Conservation (phyloP, 2,888 invertebrate genomes). For the Dryococelus australis region DNA sequence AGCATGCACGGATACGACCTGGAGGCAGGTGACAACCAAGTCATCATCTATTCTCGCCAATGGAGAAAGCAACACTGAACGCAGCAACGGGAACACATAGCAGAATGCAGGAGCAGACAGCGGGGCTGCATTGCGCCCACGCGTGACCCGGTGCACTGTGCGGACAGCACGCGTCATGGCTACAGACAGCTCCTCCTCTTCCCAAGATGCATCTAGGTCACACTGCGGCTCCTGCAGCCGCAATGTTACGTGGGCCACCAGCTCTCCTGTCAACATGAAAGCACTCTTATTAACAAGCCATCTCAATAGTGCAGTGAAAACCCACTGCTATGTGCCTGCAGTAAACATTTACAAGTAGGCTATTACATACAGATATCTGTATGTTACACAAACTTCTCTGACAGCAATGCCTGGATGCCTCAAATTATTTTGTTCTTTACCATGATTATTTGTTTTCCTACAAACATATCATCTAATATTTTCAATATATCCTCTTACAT, state of each 20-base stretch:
- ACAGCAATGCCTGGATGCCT: no score
- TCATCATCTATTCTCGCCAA: conserved; percentile 62
- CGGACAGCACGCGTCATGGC: conserved; percentile 72
- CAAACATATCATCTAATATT: no score
- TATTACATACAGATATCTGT: no score
- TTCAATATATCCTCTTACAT: no score
- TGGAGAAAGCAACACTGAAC: conserved; percentile 64
- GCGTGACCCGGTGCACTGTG: conserved; percentile 63
- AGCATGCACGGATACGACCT: conserved; percentile 77
- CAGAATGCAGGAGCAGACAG: conserved; percentile 81
- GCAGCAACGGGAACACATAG: conserved; percentile 82
- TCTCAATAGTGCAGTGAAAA: no score
- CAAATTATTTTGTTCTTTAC: no score
- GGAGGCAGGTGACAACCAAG: conserved; percentile 67
- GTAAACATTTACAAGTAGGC: no score
- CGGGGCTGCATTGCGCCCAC: not conserved
- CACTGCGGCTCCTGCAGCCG: conserved; percentile 81
- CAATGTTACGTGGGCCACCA: conserved; percentile 76
- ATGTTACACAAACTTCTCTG: no score
- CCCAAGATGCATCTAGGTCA: conserved; percentile 79
- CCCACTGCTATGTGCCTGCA: no score
- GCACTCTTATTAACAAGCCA: no score
- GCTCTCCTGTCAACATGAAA: conserved; percentile 52
- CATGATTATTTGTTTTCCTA: no score
- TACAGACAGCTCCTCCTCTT: conserved; percentile 69